Evolutionary conservation across 1,140 invertebrate species (phyloP), one percentile per base, ranked within the genome.

Genomic region (Drosophila jambulina): DNA sequence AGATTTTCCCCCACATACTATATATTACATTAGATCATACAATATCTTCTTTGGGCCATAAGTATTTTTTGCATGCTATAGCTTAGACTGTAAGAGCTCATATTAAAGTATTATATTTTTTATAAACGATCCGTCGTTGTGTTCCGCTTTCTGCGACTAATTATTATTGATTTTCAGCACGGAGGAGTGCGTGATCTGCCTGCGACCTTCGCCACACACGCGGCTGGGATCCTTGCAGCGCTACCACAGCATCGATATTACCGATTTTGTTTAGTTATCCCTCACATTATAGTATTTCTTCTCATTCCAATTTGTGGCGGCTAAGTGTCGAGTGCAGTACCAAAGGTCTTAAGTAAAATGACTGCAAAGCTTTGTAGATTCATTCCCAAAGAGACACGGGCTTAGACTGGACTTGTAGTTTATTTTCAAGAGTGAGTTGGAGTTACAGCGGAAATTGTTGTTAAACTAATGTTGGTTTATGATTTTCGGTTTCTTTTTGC

Each of bases 161-260:
- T 63, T 42, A n/a, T 8, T 19, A 51, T 53, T 42, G 51, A 75
- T 69, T 87, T 91, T 25, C 80, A 92, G 91, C 54, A 92, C 91
- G 54, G 91, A 92, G 72, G 91, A 92, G 63, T 92, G 88, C 59
- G 74, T 92, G 29, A 87, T 92, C 65, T 92, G 82, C 21, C 40
- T 92, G 46, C 67, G 82, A 4, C 87, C 91, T 36, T 75, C 87
- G 48, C 77, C 83, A 7, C 62, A 80, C 19, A 82, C 81, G 3
- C 56, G 81, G 4, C 36, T 77, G 57, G 79, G 74, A 12, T 82
- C 91, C 12, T 49, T 90, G n/a, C 80, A 90, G 56, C 86, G 84
- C 5, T 86, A 65, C 58, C 86, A 79, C 49, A 91, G 85, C 79
- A 69, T 90, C 19, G 79, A 85, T 32, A 56, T 86, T n/a, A 79